These are phyloP conservation scores for Rissa tridactyla DNA, from an alignment of 2,113 vertebrate genomes.

Conservation along the genomic window DNA sequence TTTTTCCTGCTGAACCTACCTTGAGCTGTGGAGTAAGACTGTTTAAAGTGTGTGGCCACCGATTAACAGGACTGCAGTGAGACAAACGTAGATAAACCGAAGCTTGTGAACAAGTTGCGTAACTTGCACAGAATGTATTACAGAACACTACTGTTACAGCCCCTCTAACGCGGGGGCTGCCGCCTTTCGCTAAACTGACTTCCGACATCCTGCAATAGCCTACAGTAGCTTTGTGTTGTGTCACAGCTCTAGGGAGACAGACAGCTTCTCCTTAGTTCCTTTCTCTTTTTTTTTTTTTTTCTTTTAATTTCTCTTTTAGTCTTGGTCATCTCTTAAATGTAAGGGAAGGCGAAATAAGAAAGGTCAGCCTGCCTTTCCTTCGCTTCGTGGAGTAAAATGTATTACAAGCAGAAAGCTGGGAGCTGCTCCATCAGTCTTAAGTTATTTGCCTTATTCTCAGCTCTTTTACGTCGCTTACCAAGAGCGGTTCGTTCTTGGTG, in stretches of 20 bases:
- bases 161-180: background rate
- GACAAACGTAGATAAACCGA: background rate
- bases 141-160: background rate
- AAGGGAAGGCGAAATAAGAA: background rate
- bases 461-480: background rate
- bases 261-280: background rate
- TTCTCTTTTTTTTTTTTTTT: background rate
- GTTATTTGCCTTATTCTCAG: conserved; percentile 23
- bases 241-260: background rate
- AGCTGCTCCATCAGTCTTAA: background rate
- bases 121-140: background rate
- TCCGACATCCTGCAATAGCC: background rate
- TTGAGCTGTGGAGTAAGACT: background rate
- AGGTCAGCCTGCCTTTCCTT: background rate
- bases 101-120: background rate
- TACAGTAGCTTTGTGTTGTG: background rate
- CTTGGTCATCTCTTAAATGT: background rate
- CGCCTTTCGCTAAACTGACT: background rate
- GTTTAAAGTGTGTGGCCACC: background rate
- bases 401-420: background rate
- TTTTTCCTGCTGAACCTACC: background rate
- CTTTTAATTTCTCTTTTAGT: background rate
- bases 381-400: background rate
- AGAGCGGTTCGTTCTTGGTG: background rate
- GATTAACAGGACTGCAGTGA: background rate